Base-by-base conservation (phyloP, 2,888 invertebrate genomes). In the Plagodis pulveraria region DNA sequence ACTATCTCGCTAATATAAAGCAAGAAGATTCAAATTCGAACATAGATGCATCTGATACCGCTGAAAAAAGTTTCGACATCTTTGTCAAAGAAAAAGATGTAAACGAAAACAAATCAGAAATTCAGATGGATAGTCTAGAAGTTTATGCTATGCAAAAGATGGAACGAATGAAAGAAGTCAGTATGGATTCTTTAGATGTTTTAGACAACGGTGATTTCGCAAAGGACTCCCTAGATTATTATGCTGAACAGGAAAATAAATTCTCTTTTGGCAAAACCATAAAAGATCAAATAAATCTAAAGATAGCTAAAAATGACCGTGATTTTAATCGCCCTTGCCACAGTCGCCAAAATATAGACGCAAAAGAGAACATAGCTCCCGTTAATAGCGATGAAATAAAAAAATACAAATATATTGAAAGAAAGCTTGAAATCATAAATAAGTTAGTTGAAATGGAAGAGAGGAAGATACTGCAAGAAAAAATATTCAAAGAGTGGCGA, bases 401-500 rank as follows among this genome's bases (percentile, higher is more conserved):
- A 69, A 94, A 95, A 72, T 93, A 94, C 63, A 94, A 94, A 74
- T 93, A 94, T 63, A 95, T 96, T 34, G 95, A 96, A 79, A 91
- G 94, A 56, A 96, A 96, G 78, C 93, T 96, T 10, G 94, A 95
- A 73, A 95, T 95, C 36, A 96, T 96, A 36, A 95, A 96, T 73
- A 95, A 94, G 70, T 74, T 96, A 32, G 95, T 96, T 1, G 95
- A 94, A 83, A 94, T 95, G 94, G 95, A 95, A 71, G 95, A 95
- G 71, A 86, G 94, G 6, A 96, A 96, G 71, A 93, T 96, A 72
- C 84, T 94, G 41, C 94, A 94, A 73, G 95, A 95, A 58, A 95
- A 95, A 66, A 79, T 93, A 67, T 85, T 94, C 45, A 95, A 94
- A 65, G 94, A 95, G 73, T 94, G 92, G 71, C 89, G 95, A 0